Evolutionary conservation across 2,113 vertebrate species (phyloP).

Genomic region (Salvelinus alpinus): DNA sequence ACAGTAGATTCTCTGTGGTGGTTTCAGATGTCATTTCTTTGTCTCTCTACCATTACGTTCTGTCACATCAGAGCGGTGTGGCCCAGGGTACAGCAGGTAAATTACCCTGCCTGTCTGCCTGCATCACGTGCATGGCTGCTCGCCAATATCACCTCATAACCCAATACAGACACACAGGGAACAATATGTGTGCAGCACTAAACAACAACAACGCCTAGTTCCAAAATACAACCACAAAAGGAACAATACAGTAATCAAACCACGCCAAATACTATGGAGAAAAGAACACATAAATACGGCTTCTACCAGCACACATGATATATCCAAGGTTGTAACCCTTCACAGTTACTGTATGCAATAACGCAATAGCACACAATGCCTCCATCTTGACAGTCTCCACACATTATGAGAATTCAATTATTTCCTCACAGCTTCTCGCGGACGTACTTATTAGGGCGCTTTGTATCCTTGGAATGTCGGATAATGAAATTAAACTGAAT

Average conservation of each 20-base stretch:
- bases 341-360: background rate
- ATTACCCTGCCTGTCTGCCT: background rate
- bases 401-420: background rate
- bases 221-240: too few relatives aligned
- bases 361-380: background rate
- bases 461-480: background rate
- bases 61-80: background rate
- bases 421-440: background rate
- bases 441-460: background rate
- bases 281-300: background rate
- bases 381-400: background rate
- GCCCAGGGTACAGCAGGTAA: background rate
- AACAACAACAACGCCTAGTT: too few relatives aligned
- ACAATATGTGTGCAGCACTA: background rate
- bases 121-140: background rate
- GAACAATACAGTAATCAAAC: background rate
- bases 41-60: background rate
- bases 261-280: background rate
- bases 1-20: background rate
- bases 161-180: background rate
- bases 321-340: background rate
- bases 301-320: background rate
- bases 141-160: background rate
- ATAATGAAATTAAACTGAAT: too few relatives aligned
- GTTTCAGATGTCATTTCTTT: background rate